Evolutionary conservation across 2,797 vertebrate species (phyloP), one percentile per base, ranked within the genome.

Genomic region (Anabas testudineus): DNA sequence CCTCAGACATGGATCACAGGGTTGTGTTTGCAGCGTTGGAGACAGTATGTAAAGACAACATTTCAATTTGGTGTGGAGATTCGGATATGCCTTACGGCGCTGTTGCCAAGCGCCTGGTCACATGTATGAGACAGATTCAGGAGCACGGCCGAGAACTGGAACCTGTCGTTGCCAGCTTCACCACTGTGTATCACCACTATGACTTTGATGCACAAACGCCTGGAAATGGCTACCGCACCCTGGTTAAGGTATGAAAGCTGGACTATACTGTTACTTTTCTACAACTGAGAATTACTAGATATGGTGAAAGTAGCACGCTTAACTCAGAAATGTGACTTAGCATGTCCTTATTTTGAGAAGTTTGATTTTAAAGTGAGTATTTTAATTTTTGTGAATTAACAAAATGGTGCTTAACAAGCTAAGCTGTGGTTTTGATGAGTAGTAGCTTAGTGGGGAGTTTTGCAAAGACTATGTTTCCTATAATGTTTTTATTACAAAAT

Each of bases 141-240:
- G 86, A 90, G 22, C 93, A 95, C 18, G 82, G 89, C 18, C 85
- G 70, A 3, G 91, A 84, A 1, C 55, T 94, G 59, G 74, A 88
- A 60, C 91, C 92, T 0, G 28, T 94, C 32, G 87, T 94, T 3
- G 34, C 62, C 49, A 76, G 83, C 78, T 93, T 95, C 64, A 75
- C 87, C 8, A 7, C 77, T 2, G 56, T 94, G 52, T 94, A 85
- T 63, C 92, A 94, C 58, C 92, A 92, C 57, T 95, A 92, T 18
- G 94, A 95, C 85, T 90, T 94, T 16, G 93, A 94, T 2, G 60
- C 58, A 10, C 55, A 90, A 22, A 94, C 94, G 0, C 93, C 93
- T 0, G 93, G 88, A 3, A 95, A 95, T 10, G 94, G 94, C 12
- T 95, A 94, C 83, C 93, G 94, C 48, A 93, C 93, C 0, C 85